These are phyloP conservation scores for Turritopsis dohrnii DNA, from an alignment of 30 jellyfish, hydroid and myxozoan genomes.

Conservation along the genomic window DNA sequence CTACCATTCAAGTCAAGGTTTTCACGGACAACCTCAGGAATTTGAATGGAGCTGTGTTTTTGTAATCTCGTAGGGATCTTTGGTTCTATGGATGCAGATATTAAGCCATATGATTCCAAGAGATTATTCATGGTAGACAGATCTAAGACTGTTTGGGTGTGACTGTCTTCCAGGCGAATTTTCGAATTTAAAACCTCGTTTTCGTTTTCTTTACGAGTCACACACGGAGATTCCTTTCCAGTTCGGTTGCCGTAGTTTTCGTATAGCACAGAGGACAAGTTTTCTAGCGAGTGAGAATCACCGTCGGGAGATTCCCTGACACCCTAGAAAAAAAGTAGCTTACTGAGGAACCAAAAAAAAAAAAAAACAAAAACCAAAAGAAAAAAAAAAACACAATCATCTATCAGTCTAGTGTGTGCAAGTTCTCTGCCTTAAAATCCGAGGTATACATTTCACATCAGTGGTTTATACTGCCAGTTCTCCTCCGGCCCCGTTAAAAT, in stretches of 20 bases:
- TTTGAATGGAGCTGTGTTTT: neutral
- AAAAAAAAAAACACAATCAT: neutral
- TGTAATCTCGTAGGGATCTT: constrained; percentile 4
- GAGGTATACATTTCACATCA: too few species aligned
- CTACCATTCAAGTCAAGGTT: neutral
- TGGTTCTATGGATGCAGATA: neutral
- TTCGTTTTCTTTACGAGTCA: neutral
- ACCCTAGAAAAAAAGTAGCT: constrained; percentile 47
- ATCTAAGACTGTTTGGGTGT: constrained; percentile 31
- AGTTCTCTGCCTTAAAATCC: too few species aligned
- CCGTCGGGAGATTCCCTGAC: constrained; percentile 85
- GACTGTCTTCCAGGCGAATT: neutral
- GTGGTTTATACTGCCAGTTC: too few species aligned
- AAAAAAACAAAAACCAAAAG: neutral
- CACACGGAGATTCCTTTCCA: neutral
- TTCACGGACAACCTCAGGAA: neutral
- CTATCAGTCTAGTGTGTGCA: too few species aligned
- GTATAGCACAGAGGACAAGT: neutral
- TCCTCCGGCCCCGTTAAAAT: too few species aligned
- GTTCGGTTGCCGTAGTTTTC: neutral
- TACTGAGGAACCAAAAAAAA: neutral
- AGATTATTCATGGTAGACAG: constrained; percentile 4
- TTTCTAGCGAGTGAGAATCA: constrained; percentile 37
- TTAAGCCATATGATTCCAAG: neutral
- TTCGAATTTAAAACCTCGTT: neutral